Evolutionary conservation across 2,797 vertebrate species (phyloP).

Genomic region (Scyliorhinus canicula): DNA sequence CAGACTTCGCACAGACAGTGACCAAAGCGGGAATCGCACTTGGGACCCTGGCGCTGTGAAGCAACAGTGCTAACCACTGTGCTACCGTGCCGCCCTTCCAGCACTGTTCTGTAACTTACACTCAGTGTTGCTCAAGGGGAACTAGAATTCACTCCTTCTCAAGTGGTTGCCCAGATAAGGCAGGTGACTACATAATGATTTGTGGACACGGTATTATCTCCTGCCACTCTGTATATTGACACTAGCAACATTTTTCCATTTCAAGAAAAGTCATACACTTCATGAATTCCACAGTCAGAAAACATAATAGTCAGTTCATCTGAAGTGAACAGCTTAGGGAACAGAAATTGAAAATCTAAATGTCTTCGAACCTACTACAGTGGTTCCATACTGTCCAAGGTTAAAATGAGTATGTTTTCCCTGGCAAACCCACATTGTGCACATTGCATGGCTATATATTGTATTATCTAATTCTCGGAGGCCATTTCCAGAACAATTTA

Average conservation of each 20-base stretch:
- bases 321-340: background rate
- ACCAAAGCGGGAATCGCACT: too few relatives aligned
- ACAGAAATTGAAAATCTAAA: slow-evolving; percentile 7
- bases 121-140: background rate
- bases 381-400: background rate
- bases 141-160: background rate
- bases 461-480: background rate
- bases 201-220: background rate
- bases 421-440: background rate
- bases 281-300: background rate
- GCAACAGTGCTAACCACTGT: too few relatives aligned
- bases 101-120: background rate
- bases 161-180: background rate
- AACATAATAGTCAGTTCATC: background rate
- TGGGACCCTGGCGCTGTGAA: too few relatives aligned
- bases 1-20: too few relatives aligned
- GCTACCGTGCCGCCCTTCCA: too few relatives aligned
- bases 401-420: background rate
- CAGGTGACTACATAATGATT: background rate
- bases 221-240: too few relatives aligned
- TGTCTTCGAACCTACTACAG: background rate
- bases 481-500: background rate
- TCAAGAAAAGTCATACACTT: background rate
- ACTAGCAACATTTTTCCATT: background rate
- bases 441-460: background rate